Percentiles rank a stretch among this genome's conserved stretches.
phyloP scores from a whole-genome alignment of 2,797 vertebrate genomes.

The Champsocephalus gunnari region DNA sequence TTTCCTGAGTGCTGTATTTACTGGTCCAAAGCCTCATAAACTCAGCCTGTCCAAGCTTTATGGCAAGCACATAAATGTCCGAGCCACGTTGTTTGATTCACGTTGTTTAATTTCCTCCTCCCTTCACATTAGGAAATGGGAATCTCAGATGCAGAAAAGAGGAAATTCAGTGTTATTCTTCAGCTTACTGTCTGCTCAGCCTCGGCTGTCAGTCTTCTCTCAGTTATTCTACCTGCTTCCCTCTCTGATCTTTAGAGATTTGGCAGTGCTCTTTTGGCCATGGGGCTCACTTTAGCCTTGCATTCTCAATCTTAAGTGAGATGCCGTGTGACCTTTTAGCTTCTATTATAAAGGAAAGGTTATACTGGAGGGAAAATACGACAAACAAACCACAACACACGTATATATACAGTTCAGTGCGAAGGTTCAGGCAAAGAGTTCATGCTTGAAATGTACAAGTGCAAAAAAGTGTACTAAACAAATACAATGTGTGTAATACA shows the following conservation, averaged over 20 bases:
- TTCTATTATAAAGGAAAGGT: conserved; percentile 74
- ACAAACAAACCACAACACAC: conserved; percentile 37
- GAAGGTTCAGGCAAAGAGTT: conserved; percentile 13
- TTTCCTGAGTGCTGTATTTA: conserved; percentile 82
- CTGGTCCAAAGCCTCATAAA: conserved; percentile 74
- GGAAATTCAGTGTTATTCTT: conserved; percentile 62
- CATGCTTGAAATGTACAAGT: conserved; percentile 3
- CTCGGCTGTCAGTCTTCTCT: conserved; percentile 28
- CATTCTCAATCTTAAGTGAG: conserved; percentile 66
- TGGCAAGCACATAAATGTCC: conserved; percentile 73
- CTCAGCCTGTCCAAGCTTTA: conserved; percentile 72
- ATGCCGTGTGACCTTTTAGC: conserved; percentile 72
- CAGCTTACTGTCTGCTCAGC: conserved; percentile 27
- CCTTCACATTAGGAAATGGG: conserved; percentile 77
- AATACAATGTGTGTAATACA: background rate
- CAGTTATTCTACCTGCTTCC: conserved; percentile 50
- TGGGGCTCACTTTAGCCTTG: conserved; percentile 40
- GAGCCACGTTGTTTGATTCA: conserved; percentile 69
- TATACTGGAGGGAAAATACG: conserved; percentile 35
- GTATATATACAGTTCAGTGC: conserved; percentile 1
- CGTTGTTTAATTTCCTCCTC: conserved; percentile 76
- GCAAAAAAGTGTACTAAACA: conserved; percentile 1
- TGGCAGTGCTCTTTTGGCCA: conserved; percentile 41
- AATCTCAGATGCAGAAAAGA: conserved; percentile 70
- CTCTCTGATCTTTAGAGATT: conserved; percentile 51